Evolutionary conservation across 1,140 invertebrate species (phyloP).

Genomic region (Ruditapes philippinarum): DNA sequence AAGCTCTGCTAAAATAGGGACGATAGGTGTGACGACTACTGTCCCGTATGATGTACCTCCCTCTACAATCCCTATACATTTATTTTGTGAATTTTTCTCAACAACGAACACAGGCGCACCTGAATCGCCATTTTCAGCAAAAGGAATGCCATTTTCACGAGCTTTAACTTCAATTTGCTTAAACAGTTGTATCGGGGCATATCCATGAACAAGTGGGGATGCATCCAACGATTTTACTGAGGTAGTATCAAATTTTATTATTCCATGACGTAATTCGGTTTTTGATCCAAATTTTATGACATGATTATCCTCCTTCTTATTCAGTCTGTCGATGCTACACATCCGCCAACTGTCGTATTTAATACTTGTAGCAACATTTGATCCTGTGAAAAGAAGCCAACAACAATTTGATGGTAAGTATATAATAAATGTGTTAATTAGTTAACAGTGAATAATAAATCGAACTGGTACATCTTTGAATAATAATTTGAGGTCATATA

Average conservation of each 20-base stretch:
- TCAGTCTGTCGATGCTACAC: background rate
- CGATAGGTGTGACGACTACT: background rate
- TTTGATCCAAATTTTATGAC: background rate
- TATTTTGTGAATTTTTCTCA: background rate
- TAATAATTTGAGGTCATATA: too few species aligned
- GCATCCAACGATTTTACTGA: background rate
- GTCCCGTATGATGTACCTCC: background rate
- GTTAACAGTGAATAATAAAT: too few species aligned
- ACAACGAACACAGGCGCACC: background rate
- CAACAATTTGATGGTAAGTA: too few species aligned
- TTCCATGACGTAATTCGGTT: too few species aligned
- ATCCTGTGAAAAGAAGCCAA: too few species aligned
- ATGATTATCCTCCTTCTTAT: background rate
- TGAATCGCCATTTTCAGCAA: background rate
- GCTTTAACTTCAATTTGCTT: slow-evolving; percentile 1
- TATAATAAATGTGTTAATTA: too few species aligned
- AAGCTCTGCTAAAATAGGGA: background rate
- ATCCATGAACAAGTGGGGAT: background rate
- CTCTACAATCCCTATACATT: background rate
- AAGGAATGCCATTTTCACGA: background rate
- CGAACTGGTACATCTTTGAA: too few species aligned
- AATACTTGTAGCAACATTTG: background rate
- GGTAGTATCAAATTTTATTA: background rate
- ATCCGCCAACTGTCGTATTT: background rate
- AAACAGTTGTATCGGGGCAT: background rate